Conservation (phyloP, 37 sponge, comb jelly and placozoan species). For the Chondrosia reniformis region DNA sequence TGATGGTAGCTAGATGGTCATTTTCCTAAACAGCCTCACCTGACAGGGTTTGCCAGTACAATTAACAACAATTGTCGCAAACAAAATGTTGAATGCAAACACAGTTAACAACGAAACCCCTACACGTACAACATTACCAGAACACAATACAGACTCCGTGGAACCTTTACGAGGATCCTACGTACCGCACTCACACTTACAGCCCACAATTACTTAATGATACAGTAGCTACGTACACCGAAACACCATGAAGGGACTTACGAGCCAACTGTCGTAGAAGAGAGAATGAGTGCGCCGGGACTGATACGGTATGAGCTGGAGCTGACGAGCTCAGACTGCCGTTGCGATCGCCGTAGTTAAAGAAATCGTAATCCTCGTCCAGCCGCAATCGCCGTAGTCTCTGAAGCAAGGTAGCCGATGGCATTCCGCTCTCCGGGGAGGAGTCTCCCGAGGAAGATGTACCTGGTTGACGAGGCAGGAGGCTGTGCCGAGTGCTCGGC, state of each 20-base stretch:
- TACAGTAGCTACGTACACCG: neutral
- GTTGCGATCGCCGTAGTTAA: neutral
- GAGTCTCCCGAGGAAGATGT: constrained; percentile 1
- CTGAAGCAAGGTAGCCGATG: neutral
- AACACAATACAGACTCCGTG: no score
- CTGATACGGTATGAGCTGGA: constrained; percentile 1
- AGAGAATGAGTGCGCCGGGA: neutral
- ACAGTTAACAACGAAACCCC: no score
- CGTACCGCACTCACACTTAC: constrained; percentile 12
- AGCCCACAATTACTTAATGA: neutral
- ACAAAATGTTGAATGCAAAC: no score
- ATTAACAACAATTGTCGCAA: no score
- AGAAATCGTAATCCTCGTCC: constrained; percentile 24
- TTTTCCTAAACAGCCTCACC: no score
- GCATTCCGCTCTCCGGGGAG: neutral
- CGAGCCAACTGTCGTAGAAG: constrained; percentile 2
- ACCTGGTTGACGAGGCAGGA: neutral
- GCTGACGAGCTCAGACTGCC: constrained; percentile 12
- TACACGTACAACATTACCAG: no score
- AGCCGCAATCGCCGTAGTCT: neutral
- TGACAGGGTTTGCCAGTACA: no score
- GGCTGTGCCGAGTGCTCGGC: neutral
- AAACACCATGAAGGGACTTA: neutral
- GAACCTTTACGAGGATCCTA: no score
- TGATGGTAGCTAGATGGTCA: no score